phyloP scores from a whole-genome alignment of 2,113 vertebrate genomes.

The Edolisoma coerulescens region DNA sequence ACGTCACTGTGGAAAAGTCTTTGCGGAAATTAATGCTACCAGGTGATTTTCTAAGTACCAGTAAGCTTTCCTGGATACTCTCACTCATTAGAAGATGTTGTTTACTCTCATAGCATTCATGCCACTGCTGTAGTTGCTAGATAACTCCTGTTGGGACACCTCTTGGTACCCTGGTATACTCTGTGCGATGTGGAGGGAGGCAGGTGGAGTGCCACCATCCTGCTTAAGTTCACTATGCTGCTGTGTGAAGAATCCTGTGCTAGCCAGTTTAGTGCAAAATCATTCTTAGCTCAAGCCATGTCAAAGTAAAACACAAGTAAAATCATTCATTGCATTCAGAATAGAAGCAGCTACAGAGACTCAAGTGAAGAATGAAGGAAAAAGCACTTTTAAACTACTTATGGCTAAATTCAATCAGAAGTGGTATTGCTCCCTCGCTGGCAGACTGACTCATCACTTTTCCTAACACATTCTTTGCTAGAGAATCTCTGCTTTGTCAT shows the following conservation, averaged over 20 bases:
- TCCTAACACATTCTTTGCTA: background rate
- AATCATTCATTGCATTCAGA: background rate
- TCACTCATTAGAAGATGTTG: background rate
- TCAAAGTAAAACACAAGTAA: background rate
- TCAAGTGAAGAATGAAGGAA: background rate
- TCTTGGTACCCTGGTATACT: background rate
- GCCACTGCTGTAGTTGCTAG: background rate
- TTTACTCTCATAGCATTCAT: background rate
- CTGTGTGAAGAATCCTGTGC: background rate
- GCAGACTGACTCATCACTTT: background rate
- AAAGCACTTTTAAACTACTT: background rate
- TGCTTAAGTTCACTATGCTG: background rate
- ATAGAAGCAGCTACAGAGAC: background rate
- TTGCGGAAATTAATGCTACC: background rate
- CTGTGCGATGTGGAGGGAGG: background rate
- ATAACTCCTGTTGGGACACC: background rate
- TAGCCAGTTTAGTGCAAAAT: background rate
- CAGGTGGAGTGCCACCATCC: background rate
- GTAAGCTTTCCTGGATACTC: background rate
- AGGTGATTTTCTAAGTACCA: background rate
- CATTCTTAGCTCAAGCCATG: background rate
- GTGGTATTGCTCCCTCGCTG: background rate
- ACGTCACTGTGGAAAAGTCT: background rate
- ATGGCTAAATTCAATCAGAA: background rate
- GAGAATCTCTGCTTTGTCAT: background rate